A percentile compares a stretch with the other conserved stretches of the same genome.
These are phyloP conservation scores for Isoperla grammatica DNA, from an alignment of 2,888 invertebrate species.

Conservation along the genomic window DNA sequence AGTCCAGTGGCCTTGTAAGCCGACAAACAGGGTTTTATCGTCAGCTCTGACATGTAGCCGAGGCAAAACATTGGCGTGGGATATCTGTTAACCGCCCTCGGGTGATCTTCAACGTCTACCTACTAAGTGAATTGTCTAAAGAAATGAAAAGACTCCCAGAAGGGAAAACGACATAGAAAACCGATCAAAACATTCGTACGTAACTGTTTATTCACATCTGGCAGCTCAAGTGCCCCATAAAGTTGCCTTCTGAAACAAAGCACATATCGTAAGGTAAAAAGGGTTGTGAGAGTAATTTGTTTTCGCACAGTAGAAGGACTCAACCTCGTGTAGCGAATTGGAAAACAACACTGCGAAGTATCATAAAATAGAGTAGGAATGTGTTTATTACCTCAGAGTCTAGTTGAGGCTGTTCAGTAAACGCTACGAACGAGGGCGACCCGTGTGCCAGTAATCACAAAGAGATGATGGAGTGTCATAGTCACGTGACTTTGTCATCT, in stretches of 20 bases:
- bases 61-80: too few relatives aligned
- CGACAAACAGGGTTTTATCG: too few relatives aligned
- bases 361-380: conserved; percentile 7
- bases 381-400: conserved; percentile 5
- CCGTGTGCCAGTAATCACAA: not conserved
- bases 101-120: too few relatives aligned
- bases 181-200: too few relatives aligned
- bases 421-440: not conserved
- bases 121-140: too few relatives aligned
- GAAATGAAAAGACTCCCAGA: too few relatives aligned
- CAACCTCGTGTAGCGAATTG: conserved; percentile 4
- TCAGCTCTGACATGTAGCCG: too few relatives aligned
- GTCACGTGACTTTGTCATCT: not conserved
- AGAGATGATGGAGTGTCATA: conserved; percentile 7
- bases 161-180: too few relatives aligned
- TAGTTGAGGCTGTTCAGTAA: not conserved
- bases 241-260: not conserved
- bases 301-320: not conserved
- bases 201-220: conserved; percentile 3
- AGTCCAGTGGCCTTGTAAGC: too few relatives aligned
- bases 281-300: conserved; percentile 3
- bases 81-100: too few relatives aligned
- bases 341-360: not conserved
- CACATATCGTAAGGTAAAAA: conserved; percentile 9
- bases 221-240: not conserved